Conservation (phyloP, 2,888 invertebrate species). For the Poecilus cupreus region DNA sequence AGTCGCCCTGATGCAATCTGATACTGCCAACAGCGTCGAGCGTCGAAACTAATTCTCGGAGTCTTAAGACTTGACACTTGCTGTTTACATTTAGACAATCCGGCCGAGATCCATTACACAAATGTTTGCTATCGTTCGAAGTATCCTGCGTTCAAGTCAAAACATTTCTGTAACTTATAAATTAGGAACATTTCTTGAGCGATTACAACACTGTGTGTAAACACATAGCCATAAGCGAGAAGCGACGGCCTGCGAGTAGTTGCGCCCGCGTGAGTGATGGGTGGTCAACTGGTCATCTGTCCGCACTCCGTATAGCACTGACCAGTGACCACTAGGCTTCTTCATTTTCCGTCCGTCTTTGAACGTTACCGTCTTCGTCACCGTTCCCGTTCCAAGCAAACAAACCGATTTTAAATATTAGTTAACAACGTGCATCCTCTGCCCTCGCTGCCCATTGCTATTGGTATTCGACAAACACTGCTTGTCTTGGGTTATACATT, state of each 20-base stretch:
- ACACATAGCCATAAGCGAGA: neutral
- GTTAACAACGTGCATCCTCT: constrained; percentile 34
- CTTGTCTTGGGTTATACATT: neutral
- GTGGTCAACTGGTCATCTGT: constrained; percentile 2
- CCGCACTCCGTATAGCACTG: neutral
- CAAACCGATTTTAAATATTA: constrained; percentile 51
- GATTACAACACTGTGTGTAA: constrained; percentile 16
- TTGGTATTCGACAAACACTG: constrained; percentile 26
- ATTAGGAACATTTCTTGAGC: neutral
- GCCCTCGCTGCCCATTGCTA: neutral
- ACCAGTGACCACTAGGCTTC: neutral
- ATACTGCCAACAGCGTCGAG: neutral
- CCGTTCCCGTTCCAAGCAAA: constrained; percentile 48
- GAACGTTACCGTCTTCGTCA: constrained; percentile 37
- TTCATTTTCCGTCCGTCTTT: constrained; percentile 20
- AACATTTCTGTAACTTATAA: neutral
- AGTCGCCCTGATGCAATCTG: neutral
- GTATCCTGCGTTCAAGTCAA: neutral
- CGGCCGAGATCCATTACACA: neutral
- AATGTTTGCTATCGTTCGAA: neutral
- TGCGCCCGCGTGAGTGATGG: neutral
- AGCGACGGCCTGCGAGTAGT: neutral
- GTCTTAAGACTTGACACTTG: constrained; percentile 15
- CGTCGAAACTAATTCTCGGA: neutral
- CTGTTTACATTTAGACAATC: neutral